phyloP scores from a whole-genome alignment of 2,888 invertebrate species.

The Sphaerophoria rueppellii region DNA sequence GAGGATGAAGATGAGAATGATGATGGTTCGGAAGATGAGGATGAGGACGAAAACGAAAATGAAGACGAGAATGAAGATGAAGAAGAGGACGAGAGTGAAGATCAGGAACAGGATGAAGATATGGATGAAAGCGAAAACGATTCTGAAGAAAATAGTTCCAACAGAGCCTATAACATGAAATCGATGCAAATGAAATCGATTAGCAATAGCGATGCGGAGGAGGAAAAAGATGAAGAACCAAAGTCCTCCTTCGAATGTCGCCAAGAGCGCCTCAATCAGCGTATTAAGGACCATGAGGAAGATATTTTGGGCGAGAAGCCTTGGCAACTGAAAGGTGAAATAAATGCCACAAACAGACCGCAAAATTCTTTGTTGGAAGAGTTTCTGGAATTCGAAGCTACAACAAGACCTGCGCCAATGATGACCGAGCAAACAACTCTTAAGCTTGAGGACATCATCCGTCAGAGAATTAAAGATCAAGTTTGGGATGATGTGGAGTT shows the following conservation, averaged over 20 bases:
- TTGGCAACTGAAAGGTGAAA: slow-evolving; percentile 97
- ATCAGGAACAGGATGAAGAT: slow-evolving; percentile 75
- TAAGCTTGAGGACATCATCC: slow-evolving; percentile 95
- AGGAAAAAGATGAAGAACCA: slow-evolving; percentile 49
- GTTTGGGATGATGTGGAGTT: slow-evolving; percentile 96
- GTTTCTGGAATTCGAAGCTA: slow-evolving; percentile 94
- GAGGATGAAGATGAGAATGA: slow-evolving; percentile 75
- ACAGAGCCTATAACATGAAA: neutral
- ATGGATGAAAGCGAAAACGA: slow-evolving; percentile 61
- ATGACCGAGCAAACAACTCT: slow-evolving; percentile 95
- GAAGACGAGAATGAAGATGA: slow-evolving; percentile 10
- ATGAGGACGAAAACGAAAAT: slow-evolving; percentile 72
- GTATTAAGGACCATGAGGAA: slow-evolving; percentile 88
- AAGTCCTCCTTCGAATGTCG: slow-evolving; percentile 89
- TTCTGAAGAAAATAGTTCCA: neutral
- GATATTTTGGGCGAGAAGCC: slow-evolving; percentile 91
- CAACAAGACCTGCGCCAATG: slow-evolving; percentile 92
- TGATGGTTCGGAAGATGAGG: slow-evolving; percentile 17
- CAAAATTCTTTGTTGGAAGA: slow-evolving; percentile 97
- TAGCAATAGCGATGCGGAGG: slow-evolving; percentile 71
- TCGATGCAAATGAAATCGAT: slow-evolving; percentile 9
- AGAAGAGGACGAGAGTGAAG: slow-evolving; percentile 72
- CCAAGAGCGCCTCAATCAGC: slow-evolving; percentile 87
- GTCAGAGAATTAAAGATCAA: slow-evolving; percentile 94
- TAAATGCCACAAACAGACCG: slow-evolving; percentile 89